Evolutionary conservation across 2,888 invertebrate species (phyloP), one percentile per base, ranked within the genome.

Genomic region (Neocrepidodera transversa): DNA sequence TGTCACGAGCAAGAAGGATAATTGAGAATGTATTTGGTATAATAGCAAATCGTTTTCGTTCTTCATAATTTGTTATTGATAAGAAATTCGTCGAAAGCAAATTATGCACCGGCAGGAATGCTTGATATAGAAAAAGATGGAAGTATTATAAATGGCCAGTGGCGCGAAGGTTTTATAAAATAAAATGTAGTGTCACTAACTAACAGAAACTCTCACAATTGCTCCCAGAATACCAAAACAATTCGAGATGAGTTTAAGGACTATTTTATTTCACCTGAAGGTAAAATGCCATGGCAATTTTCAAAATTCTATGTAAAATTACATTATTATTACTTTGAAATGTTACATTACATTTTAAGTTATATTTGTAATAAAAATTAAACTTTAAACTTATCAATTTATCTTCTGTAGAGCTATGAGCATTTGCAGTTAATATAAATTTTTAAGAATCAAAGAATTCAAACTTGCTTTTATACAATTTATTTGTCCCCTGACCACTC

Each of bases 41-140:
- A 3, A 18, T 53, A 16, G 32, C 43, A 28, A 43, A 26, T 32
- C n/a, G 53, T 16, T 53, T 53, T 53, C 43, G 53, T 43, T 11
- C 53, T 53, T n/a, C 53, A 53, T 45, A 47, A 55, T 47, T 55
- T 47, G 17, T 20, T 55, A 10, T 32, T 40, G 36, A 28, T 30
- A 13, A 7, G 45, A 26, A 54, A 42, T 40, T 23, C 30, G 18
- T 32, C 18, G 36, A 30, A 2, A 14, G 11, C 18, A 11, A 52
- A 17, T 14, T 52, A 52, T 42, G 28, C 42, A 6, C 42, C 42
- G 11, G 13, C 42, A n/a, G 11, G 52, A 38, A 49, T 20, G 8
- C 40, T 52, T 26, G 45, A 55, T 38, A 26, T 6, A 11, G 55
- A 55, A 55, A 26, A 14, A 32, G 40, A 52, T 42, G 52, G 10